Evolutionary conservation across 2,888 invertebrate species (phyloP), one percentile per base, ranked within the genome.

Genomic region (Lochmaea crataegi): DNA sequence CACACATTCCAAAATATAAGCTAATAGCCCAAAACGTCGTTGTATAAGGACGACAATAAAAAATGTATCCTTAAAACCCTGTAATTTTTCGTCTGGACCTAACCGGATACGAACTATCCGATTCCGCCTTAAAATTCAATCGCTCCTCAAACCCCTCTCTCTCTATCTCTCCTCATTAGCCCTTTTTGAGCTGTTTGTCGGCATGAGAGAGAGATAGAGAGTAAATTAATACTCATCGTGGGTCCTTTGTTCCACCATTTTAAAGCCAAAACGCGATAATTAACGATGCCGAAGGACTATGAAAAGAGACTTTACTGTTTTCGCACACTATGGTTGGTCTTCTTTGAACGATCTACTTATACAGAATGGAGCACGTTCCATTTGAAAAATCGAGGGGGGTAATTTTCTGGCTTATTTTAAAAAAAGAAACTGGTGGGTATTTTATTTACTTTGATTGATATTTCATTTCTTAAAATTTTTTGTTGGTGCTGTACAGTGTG

Each of bases 221-320:
- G 74, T 74, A 69, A 74, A 74, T 74, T 74, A 72, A 74, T 68
- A 72, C 72, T 72, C 42, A 56, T 72, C 66, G 68, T 53, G 74
- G 65, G 74, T 71, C 72, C 74, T 74, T 74, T 74, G 74, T 74
- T 74, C 67, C 72, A 65, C 68, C 72, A 68, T 74, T 74, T 74
- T 74, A 74, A 74, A 72, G 74, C 68, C 72, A 63, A 74, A 74
- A 74, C 65, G 70, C 68, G 71, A 74, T 69, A 74, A 74, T 74
- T 74, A 74, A 74, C 68, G 72, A 72, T 71, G 73, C 73, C 60
- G 73, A 71, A 74, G 70, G 66, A 69, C 73, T 66, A 60, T 38
- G 38, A 38, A 38, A 60, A 42, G 41, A 63, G 67, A 66, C 70
- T 67, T 73, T 65, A 65, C 70, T 66, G 73, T 70, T 73, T 74